Percentiles rank a stretch among this genome's conserved stretches.
Conservation (phyloP, 2,888 invertebrate genomes). For the Acleris laterana region DNA sequence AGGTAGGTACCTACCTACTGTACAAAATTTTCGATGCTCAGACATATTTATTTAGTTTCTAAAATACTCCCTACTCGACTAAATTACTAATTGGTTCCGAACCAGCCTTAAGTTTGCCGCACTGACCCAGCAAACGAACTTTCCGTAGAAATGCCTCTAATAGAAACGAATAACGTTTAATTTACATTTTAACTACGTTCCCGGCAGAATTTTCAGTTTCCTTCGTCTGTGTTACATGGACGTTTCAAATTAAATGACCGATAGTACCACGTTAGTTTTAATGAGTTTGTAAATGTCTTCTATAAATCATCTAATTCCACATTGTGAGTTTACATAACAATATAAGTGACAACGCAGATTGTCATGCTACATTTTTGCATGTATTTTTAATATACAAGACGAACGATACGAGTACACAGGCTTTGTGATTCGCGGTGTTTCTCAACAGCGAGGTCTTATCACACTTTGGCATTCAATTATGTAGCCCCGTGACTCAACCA, state of each 20-base stretch:
- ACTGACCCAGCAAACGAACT: conserved; percentile 10
- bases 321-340: background rate
- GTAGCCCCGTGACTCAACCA: conserved; percentile 25
- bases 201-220: background rate
- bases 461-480: conserved; percentile 26
- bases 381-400: too few species aligned
- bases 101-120: conserved; percentile 1
- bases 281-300: background rate
- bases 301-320: conserved; percentile 7
- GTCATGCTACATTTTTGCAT: background rate
- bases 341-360: background rate
- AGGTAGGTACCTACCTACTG: too few species aligned
- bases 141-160: background rate
- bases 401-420: too few species aligned
- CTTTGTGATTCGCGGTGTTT: background rate
- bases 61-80: too few species aligned
- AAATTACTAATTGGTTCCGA: too few species aligned
- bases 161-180: background rate
- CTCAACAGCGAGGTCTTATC: conserved; percentile 23
- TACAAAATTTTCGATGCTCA: too few species aligned
- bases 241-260: background rate
- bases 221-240: background rate
- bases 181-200: background rate
- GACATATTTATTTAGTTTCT: too few species aligned
- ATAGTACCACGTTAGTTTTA: background rate